phyloP scores from a whole-genome alignment of 2,113 vertebrate species.

The Pygathrix nemaeus region DNA sequence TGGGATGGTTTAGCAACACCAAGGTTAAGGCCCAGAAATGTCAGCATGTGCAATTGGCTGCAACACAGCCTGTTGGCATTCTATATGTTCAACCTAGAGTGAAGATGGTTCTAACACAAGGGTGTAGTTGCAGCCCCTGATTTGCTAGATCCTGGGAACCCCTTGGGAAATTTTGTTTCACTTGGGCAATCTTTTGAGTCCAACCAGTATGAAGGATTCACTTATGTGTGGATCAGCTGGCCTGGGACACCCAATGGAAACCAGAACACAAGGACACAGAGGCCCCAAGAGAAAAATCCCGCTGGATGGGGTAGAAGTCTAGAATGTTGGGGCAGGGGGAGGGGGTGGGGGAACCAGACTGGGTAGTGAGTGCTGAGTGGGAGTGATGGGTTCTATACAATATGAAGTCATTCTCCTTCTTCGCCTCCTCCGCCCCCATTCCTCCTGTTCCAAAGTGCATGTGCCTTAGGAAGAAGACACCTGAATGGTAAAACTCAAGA shows the following conservation, averaged over 20 bases:
- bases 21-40: background rate
- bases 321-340: background rate
- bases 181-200: background rate
- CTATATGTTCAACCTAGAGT: background rate
- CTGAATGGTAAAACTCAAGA: background rate
- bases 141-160: background rate
- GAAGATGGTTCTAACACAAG: background rate
- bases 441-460: accelerated
- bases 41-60: background rate
- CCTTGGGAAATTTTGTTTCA: background rate
- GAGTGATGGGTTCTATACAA: background rate
- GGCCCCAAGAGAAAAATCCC: background rate
- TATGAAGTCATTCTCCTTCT: background rate
- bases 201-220: background rate
- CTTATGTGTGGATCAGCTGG: background rate
- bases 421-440: too few relatives aligned
- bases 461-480: background rate
- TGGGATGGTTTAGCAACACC: background rate
- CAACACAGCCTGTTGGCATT: background rate
- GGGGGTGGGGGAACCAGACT: background rate
- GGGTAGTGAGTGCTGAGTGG: background rate
- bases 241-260: background rate
- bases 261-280: background rate
- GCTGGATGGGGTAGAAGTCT: background rate
- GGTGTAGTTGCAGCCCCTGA: background rate